A percentile compares a stretch with the other conserved stretches of the same genome.
Conservation (phyloP, 2,888 invertebrate species). For the Bembecia ichneumoniformis region DNA sequence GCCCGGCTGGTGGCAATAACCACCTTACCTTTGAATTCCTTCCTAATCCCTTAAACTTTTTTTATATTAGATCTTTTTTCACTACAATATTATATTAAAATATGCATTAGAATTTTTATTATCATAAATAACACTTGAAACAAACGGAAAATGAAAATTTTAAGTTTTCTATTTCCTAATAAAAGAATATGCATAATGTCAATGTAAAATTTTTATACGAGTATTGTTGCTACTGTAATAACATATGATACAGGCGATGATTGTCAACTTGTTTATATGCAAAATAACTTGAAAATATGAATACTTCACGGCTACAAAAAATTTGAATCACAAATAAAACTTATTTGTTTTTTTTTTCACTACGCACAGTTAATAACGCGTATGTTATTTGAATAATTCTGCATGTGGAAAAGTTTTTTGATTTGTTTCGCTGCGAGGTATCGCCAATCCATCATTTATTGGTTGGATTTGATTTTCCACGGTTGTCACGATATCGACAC, state of each 20-base stretch:
- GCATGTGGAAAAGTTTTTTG: conserved; percentile 47
- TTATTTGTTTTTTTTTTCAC: conserved; percentile 55
- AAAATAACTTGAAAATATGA: conserved; percentile 23
- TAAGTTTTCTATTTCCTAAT: too few relatives aligned
- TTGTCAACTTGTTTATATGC: conserved; percentile 60
- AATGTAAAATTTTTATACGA: too few relatives aligned
- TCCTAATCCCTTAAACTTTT: too few relatives aligned
- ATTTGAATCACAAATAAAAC: conserved; percentile 64
- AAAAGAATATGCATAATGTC: too few relatives aligned
- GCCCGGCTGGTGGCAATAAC: too few relatives aligned
- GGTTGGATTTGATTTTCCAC: conserved; percentile 40
- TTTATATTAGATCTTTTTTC: too few relatives aligned
- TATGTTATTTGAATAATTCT: conserved; percentile 29
- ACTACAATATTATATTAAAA: too few relatives aligned
- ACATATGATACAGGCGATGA: conserved; percentile 35
- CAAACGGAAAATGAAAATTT: too few relatives aligned
- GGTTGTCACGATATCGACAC: conserved; percentile 33
- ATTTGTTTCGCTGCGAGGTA: conserved; percentile 24
- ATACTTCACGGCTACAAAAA: conserved; percentile 21
- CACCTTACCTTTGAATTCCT: too few relatives aligned
- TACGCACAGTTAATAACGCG: conserved; percentile 49
- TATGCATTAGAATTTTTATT: too few relatives aligned
- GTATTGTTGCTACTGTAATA: too few relatives aligned
- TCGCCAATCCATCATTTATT: conserved; percentile 15
- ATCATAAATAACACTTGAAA: too few relatives aligned